phyloP scores from a whole-genome alignment of 2,888 invertebrate species.

The Drosophila acutilabella region DNA sequence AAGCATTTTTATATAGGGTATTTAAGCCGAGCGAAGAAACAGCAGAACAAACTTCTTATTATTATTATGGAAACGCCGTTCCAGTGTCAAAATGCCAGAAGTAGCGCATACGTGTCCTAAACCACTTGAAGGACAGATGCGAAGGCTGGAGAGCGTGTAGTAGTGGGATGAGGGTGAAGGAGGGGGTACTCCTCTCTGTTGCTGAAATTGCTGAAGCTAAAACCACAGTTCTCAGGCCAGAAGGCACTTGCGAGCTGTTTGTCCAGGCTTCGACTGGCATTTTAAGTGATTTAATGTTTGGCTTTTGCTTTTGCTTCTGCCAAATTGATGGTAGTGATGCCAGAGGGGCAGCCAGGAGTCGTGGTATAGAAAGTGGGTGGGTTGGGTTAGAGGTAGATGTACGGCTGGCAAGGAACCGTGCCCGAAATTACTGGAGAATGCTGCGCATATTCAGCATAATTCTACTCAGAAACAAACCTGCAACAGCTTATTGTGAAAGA shows the following conservation, averaged over 20 bases:
- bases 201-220: conserved; percentile 20
- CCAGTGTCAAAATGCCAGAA: conserved; percentile 50
- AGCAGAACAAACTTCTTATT: conserved; percentile 43
- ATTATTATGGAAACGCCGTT: conserved; percentile 57
- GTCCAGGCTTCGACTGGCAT: conserved; percentile 74
- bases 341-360: background rate
- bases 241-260: conserved; percentile 55
- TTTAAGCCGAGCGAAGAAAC: conserved; percentile 14
- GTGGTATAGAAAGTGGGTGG: background rate
- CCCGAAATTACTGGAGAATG: conserved; percentile 58
- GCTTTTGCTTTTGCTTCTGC: conserved; percentile 60
- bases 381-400: too few species aligned
- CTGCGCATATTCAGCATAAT: conserved; percentile 77
- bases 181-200: background rate
- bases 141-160: background rate
- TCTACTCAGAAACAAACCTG: conserved; percentile 54
- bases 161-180: too few species aligned
- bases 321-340: conserved; percentile 46
- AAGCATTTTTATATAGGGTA: conserved; percentile 1
- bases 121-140: conserved; percentile 25
- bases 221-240: conserved; percentile 26
- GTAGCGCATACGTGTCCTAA: conserved; percentile 26
- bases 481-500: conserved; percentile 18
- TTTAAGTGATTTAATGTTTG: conserved; percentile 81
- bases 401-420: conserved; percentile 9